Percentiles rank a stretch among this genome's conserved stretches.
Evolutionary conservation across 1,140 invertebrate species (phyloP).

Genomic region (Listronotus bonariensis): DNA sequence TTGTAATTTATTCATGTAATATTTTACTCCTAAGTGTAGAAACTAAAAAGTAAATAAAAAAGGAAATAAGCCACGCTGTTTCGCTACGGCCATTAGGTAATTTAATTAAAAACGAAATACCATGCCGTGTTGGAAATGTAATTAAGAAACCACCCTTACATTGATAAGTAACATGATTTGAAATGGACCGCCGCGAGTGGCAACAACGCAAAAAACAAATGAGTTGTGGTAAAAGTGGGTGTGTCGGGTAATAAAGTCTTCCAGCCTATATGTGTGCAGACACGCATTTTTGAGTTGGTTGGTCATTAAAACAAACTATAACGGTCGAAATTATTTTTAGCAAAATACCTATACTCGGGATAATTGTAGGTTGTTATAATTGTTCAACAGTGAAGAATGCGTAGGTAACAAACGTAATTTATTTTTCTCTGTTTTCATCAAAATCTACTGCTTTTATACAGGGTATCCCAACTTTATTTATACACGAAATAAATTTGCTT

Average conservation of each 20-base stretch:
- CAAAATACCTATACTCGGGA: not conserved
- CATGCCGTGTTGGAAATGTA: slow-evolving; percentile 24
- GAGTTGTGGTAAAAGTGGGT: slow-evolving; percentile 35
- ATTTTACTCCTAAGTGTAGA: too few relatives aligned
- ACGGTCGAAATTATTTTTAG: not conserved
- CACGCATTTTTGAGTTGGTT: slow-evolving; percentile 13
- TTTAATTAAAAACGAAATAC: slow-evolving; percentile 22
- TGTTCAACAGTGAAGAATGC: not conserved
- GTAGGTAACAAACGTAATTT: not conserved
- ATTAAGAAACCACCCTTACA: slow-evolving; percentile 40
- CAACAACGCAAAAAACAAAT: slow-evolving; percentile 31
- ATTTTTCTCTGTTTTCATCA: not conserved
- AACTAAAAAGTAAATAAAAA: not conserved
- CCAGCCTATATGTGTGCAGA: slow-evolving; percentile 25
- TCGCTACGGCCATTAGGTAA: slow-evolving; percentile 18
- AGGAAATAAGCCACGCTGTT: not conserved
- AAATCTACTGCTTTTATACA: too few relatives aligned
- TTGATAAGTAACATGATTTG: slow-evolving; percentile 38
- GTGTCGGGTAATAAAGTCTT: slow-evolving; percentile 35
- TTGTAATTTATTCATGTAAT: too few relatives aligned
- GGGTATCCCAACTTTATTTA: too few relatives aligned
- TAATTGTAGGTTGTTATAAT: slow-evolving; percentile 8
- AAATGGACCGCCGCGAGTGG: slow-evolving; percentile 23
- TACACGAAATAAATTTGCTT: too few relatives aligned
- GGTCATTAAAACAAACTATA: slow-evolving; percentile 19